These are phyloP conservation scores for Siphlonurus alternatus DNA, from an alignment of 2,888 invertebrate genomes.

Conservation along the genomic window DNA sequence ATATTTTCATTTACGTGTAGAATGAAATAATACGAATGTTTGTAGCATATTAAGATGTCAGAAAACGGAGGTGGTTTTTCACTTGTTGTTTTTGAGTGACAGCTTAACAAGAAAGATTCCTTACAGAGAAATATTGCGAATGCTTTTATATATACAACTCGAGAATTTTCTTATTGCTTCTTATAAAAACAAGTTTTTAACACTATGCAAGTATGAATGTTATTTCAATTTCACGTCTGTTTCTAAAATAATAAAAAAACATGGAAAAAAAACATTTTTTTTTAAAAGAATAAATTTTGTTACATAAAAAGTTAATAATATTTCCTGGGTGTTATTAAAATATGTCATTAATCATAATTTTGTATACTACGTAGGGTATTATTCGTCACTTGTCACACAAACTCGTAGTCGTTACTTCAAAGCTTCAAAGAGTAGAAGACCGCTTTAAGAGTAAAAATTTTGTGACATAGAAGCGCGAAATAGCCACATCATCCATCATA, in stretches of 20 bases:
- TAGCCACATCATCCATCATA: neutral
- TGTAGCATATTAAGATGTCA: neutral
- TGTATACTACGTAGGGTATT: too few relatives aligned
- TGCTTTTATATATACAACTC: neutral
- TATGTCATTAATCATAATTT: slow-evolving; percentile 9
- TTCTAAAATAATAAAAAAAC: neutral
- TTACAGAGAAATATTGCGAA: neutral
- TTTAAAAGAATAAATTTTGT: neutral
- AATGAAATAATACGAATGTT: neutral
- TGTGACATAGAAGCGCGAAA: too few relatives aligned
- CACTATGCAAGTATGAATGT: neutral
- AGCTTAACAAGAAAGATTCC: neutral
- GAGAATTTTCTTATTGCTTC: neutral
- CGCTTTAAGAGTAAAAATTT: neutral
- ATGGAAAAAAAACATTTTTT: neutral
- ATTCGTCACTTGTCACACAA: neutral
- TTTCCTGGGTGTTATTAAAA: slow-evolving; percentile 10
- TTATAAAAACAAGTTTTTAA: neutral
- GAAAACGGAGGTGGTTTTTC: too few relatives aligned
- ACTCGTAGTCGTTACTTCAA: neutral
- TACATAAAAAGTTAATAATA: slow-evolving; percentile 6
- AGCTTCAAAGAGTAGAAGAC: neutral
- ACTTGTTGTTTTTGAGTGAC: neutral
- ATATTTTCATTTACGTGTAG: neutral
- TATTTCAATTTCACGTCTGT: neutral